phyloP scores from a whole-genome alignment of 2,888 invertebrate genomes.

The Ectropis crepuscularia region DNA sequence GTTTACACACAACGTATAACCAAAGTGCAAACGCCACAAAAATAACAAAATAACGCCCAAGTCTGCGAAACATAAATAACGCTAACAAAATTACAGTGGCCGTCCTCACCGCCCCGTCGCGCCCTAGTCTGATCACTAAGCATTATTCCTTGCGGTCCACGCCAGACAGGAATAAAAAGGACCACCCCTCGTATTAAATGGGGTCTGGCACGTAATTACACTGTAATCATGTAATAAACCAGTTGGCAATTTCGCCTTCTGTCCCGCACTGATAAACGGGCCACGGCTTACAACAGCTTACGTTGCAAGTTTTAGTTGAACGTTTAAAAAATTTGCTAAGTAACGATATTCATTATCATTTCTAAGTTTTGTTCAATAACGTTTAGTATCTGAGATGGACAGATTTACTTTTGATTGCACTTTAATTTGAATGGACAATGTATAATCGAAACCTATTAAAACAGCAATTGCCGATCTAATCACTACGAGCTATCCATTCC shows the following conservation, averaged over 20 bases:
- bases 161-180: conserved; percentile 45
- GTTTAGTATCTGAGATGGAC: not conserved
- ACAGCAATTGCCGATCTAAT: no score
- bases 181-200: conserved; percentile 44
- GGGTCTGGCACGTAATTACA: conserved; percentile 50
- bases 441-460: no score
- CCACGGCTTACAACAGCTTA: conserved; percentile 17
- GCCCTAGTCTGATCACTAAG: conserved; percentile 39
- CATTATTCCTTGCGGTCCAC: conserved; percentile 34
- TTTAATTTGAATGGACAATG: no score
- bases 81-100: conserved; percentile 35
- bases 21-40: conserved; percentile 25
- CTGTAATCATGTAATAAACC: conserved; percentile 53
- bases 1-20: conserved; percentile 20
- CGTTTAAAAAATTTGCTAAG: not conserved
- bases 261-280: conserved; percentile 49
- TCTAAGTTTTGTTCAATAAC: not conserved
- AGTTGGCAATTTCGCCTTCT: conserved; percentile 49
- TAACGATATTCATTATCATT: not conserved
- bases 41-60: conserved; percentile 24
- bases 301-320: conserved; percentile 3
- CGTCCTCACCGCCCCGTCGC: conserved; percentile 20
- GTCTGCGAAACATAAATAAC: conserved; percentile 36
- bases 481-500: no score
- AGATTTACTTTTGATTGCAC: no score